Conservation (phyloP, 2,888 invertebrate genomes). For the Cryptocheilus praepositus region DNA sequence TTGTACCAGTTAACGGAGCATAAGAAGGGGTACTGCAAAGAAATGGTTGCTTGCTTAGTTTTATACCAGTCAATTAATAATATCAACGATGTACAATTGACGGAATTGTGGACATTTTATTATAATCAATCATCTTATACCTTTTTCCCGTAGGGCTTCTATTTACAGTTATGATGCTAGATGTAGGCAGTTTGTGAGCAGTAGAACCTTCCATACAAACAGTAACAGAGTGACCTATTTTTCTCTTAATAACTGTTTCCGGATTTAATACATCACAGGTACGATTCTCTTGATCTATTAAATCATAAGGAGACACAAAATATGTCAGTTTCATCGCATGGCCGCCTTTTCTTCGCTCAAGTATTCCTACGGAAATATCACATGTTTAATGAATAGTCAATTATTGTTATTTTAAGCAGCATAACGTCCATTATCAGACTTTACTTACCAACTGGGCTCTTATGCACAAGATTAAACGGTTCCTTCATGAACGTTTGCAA, state of each 20-base stretch:
- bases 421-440: conserved; percentile 6
- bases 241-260: conserved; percentile 82
- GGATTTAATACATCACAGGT: conserved; percentile 84
- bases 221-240: conserved; percentile 90
- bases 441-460: conserved; percentile 88
- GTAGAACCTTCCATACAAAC: conserved; percentile 93
- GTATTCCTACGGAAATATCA: conserved; percentile 74
- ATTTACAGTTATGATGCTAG: conserved; percentile 82
- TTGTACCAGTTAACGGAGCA: conserved; percentile 86
- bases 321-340: conserved; percentile 96
- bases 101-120: no score
- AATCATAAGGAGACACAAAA: conserved; percentile 94
- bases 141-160: conserved; percentile 85
- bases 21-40: conserved; percentile 85
- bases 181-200: conserved; percentile 87
- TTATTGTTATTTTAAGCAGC: no score
- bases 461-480: conserved; percentile 85
- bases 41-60: not conserved
- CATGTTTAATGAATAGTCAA: not conserved
- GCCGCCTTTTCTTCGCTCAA: conserved; percentile 75
- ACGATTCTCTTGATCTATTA: conserved; percentile 86
- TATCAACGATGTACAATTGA: no score
- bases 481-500: conserved; percentile 85
- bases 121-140: conserved; percentile 70
- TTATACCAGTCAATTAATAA: not conserved